A percentile compares a stretch with the other conserved stretches of the same genome.
phyloP scores from a whole-genome alignment of 2,113 vertebrate genomes.

The Eulacestoma nigropectus region DNA sequence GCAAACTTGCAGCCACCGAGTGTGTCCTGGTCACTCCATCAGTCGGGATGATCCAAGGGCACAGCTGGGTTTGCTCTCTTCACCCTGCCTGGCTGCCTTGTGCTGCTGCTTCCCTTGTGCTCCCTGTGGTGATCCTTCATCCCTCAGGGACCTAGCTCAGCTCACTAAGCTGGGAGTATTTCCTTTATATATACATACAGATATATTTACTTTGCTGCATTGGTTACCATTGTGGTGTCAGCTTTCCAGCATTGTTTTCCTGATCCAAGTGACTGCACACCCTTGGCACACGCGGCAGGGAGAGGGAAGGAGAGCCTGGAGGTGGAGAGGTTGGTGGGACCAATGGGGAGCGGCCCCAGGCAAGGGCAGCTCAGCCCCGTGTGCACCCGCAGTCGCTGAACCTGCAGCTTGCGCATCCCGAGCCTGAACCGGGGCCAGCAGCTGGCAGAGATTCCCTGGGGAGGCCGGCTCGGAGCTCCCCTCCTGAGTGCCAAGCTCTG shows the following conservation, averaged over 20 bases:
- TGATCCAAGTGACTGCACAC: not conserved
- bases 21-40: not conserved
- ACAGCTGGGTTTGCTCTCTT: not conserved
- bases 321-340: constrained; percentile 10
- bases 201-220: not conserved
- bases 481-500: fast-evolving
- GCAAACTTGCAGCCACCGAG: fast-evolving
- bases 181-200: not conserved
- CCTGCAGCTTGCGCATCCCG: not conserved
- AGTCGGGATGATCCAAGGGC: not conserved
- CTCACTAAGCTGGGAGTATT: not conserved
- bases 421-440: not conserved
- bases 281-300: not conserved
- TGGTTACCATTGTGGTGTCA: not conserved
- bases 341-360: not conserved
- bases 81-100: not conserved
- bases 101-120: not conserved
- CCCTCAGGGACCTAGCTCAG: not conserved
- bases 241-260: not conserved
- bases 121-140: not conserved
- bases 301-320: not conserved
- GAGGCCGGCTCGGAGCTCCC: not conserved
- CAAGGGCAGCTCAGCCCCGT: not conserved
- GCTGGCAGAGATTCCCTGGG: not conserved
- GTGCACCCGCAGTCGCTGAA: not conserved